Conservation (phyloP, 37 sponge, comb jelly and placozoan genomes). For the Ephydatia muelleri region DNA sequence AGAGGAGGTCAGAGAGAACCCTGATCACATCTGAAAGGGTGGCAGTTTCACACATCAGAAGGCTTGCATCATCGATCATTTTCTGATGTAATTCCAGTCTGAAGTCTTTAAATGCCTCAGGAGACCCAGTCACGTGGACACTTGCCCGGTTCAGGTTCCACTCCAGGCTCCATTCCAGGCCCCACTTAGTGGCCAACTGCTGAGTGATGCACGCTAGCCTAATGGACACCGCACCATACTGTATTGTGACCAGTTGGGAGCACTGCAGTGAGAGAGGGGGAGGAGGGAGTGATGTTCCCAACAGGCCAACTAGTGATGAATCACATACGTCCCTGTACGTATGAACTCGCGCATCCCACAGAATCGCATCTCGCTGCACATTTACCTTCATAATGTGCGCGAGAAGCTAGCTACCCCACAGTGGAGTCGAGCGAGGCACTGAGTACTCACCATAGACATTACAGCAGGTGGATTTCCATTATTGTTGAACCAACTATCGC, state of each 20-base stretch:
- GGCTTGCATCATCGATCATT: background rate
- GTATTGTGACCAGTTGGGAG: background rate
- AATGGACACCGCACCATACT: background rate
- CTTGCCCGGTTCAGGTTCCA: background rate
- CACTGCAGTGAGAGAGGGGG: background rate
- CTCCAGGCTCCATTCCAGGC: background rate
- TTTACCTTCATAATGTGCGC: too few relatives aligned
- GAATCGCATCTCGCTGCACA: too few relatives aligned
- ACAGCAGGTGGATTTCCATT: background rate
- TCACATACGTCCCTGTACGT: too few relatives aligned
- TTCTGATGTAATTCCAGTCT: background rate
- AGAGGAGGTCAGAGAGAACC: background rate
- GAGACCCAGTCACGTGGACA: background rate
- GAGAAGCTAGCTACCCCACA: too few relatives aligned
- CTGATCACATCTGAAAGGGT: background rate
- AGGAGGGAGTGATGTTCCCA: background rate
- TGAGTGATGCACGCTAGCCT: background rate
- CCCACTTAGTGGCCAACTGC: background rate
- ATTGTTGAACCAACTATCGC: background rate
- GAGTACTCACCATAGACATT: background rate
- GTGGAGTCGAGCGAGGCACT: too few relatives aligned
- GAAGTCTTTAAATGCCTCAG: background rate
- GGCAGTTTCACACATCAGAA: background rate
- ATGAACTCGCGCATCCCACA: too few relatives aligned
- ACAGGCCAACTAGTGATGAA: too few relatives aligned